Percentiles rank a stretch among this genome's conserved stretches.
These are phyloP conservation scores for Pygoscelis adeliae DNA, from an alignment of 2,113 vertebrate species.

Conservation along the genomic window DNA sequence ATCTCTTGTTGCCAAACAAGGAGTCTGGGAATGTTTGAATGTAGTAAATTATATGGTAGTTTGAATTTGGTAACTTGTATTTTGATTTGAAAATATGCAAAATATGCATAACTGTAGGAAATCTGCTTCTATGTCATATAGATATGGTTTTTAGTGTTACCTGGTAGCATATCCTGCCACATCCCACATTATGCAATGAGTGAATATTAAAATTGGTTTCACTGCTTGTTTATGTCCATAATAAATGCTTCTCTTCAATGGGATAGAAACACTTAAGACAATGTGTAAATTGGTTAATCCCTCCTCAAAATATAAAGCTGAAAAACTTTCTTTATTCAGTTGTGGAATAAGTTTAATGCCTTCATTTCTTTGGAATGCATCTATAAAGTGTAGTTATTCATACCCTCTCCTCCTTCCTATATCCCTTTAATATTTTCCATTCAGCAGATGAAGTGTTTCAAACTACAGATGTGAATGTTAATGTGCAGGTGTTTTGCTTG, in stretches of 20 bases:
- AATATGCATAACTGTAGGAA: not conserved
- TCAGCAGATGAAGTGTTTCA: not conserved
- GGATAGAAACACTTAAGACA: not conserved
- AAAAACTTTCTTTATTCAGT: not conserved
- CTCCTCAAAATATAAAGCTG: not conserved
- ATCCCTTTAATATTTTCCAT: not conserved
- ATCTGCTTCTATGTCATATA: not conserved
- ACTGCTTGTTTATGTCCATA: not conserved
- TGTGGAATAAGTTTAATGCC: not conserved
- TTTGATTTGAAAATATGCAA: not conserved
- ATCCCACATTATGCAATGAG: not conserved
- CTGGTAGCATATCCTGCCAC: not conserved
- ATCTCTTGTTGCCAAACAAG: not conserved
- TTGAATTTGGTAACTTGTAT: not conserved
- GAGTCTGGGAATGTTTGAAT: not conserved
- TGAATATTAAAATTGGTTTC: not conserved
- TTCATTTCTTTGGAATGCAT: not conserved
- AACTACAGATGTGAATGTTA: not conserved
- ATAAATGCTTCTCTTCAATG: not conserved
- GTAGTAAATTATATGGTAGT: not conserved
- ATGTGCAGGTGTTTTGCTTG: not conserved
- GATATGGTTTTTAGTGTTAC: not conserved
- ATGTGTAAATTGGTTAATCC: not conserved
- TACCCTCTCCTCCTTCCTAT: not conserved
- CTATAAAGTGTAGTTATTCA: not conserved